A percentile compares a stretch with the other conserved stretches of the same genome.
These are phyloP conservation scores for Holothuria scabra DNA, from an alignment of 53 echinoderm and acorn worm genomes.

Conservation along the genomic window DNA sequence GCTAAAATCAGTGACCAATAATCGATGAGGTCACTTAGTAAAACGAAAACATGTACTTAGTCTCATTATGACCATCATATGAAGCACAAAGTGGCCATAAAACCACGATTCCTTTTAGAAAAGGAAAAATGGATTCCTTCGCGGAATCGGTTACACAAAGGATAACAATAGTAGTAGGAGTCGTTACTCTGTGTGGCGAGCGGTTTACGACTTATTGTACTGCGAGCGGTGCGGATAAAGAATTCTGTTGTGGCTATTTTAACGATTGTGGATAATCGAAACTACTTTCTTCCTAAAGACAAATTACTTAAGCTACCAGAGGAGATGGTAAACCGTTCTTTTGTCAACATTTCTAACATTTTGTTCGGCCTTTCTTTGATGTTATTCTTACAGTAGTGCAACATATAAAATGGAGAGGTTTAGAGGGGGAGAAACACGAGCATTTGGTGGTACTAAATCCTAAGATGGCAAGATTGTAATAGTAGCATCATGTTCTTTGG, in stretches of 20 bases:
- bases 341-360: not conserved
- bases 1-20: slow-evolving; percentile 24
- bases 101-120: not conserved
- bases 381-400: not conserved
- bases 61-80: slow-evolving; percentile 25
- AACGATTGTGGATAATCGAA: slow-evolving; percentile 44
- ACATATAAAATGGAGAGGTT: too few species aligned
- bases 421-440: too few species aligned
- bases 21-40: slow-evolving; percentile 27
- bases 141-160: slow-evolving; percentile 38
- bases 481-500: too few species aligned
- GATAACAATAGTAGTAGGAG: not conserved
- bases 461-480: too few species aligned
- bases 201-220: slow-evolving; percentile 23
- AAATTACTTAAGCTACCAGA: slow-evolving; percentile 26
- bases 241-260: slow-evolving; percentile 19
- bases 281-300: slow-evolving; percentile 16
- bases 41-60: slow-evolving; percentile 32
- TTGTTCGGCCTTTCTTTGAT: slow-evolving; percentile 20
- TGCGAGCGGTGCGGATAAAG: not conserved
- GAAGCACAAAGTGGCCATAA: slow-evolving; percentile 23
- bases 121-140: slow-evolving; percentile 5
- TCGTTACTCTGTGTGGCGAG: slow-evolving; percentile 23
- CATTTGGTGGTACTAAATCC: too few species aligned
- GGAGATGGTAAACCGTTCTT: not conserved